These are phyloP conservation scores for Rhagoletis zephyria DNA, from an alignment of 1,140 invertebrate species.

Conservation along the genomic window DNA sequence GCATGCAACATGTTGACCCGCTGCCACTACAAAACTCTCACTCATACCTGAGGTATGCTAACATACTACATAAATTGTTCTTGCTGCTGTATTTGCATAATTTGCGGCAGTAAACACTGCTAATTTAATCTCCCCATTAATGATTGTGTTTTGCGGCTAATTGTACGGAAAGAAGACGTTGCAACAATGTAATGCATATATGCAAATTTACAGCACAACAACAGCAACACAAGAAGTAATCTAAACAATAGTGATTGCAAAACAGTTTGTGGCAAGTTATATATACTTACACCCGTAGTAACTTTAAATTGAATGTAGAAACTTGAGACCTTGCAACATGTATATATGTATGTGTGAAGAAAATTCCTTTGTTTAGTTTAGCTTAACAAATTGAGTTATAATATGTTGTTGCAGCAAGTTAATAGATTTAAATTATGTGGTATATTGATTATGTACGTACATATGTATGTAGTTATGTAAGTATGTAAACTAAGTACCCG, in stretches of 20 bases:
- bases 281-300: neutral
- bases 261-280: slow-evolving; percentile 17
- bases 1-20: neutral
- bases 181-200: slow-evolving; percentile 8
- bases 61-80: too few relatives aligned
- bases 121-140: slow-evolving; percentile 35
- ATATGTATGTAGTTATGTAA: neutral
- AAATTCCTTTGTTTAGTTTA: neutral
- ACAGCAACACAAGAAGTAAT: neutral
- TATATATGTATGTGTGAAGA: neutral
- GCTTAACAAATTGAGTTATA: slow-evolving; percentile 9
- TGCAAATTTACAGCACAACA: slow-evolving; percentile 16
- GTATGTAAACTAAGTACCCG: neutral
- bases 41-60: too few relatives aligned
- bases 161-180: slow-evolving; percentile 45
- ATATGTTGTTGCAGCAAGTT: neutral
- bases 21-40: neutral
- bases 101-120: slow-evolving; percentile 14
- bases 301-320: neutral
- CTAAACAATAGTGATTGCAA: slow-evolving; percentile 34
- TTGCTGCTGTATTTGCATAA: slow-evolving; percentile 27
- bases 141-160: slow-evolving; percentile 39
- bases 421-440: slow-evolving; percentile 8
- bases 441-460: neutral
- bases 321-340: neutral